Conservation (phyloP, 2,888 invertebrate genomes). For the Pediacus dermestoides region DNA sequence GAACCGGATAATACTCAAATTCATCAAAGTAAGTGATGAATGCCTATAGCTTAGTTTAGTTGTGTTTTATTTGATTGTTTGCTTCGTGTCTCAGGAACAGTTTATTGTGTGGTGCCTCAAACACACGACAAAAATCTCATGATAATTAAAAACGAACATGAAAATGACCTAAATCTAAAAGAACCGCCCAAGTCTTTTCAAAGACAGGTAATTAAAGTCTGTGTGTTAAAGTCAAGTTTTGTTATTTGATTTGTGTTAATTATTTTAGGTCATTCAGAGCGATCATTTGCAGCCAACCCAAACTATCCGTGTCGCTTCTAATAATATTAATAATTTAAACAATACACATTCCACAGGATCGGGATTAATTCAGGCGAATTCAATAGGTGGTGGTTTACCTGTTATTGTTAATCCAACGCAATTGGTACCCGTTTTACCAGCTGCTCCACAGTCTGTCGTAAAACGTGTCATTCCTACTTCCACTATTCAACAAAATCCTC, state of each 20-base stretch:
- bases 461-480: conserved; percentile 40
- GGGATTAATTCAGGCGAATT: conserved; percentile 48
- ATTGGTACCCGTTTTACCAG: conserved; percentile 68
- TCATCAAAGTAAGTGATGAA: too few species aligned
- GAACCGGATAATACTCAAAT: conserved; percentile 34
- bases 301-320: conserved; percentile 36
- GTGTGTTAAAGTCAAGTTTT: not conserved
- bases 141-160: conserved; percentile 60
- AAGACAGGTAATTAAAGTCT: conserved; percentile 35
- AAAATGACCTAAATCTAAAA: conserved; percentile 42
- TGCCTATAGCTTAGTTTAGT: too few species aligned
- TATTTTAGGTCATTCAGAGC: conserved; percentile 41
- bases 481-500: conserved; percentile 34
- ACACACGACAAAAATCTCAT: conserved; percentile 62
- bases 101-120: conserved; percentile 47
- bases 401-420: conserved; percentile 82
- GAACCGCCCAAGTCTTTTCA: conserved; percentile 37
- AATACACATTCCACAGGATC: conserved; percentile 37
- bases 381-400: conserved; percentile 49
- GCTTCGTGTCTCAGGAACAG: conserved; percentile 36
- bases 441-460: conserved; percentile 43
- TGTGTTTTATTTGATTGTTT: conserved; percentile 8
- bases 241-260: conserved; percentile 6
- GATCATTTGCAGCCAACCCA: conserved; percentile 41
- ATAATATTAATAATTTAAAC: conserved; percentile 36